These are phyloP conservation scores for Rosalia funebris DNA, from an alignment of 2,888 invertebrate species.

Conservation along the genomic window DNA sequence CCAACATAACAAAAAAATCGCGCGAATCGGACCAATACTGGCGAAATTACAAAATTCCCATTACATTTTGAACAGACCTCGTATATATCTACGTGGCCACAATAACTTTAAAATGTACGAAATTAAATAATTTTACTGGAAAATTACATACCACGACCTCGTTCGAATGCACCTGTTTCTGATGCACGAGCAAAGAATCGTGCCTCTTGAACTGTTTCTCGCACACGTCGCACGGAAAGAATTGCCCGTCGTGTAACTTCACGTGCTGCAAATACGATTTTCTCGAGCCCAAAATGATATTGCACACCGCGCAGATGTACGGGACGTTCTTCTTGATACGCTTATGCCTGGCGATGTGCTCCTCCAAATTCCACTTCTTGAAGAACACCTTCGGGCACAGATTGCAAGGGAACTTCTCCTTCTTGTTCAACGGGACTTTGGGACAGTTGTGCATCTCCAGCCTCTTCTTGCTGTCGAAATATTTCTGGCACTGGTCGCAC, in stretches of 20 bases:
- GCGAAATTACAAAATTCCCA: no score
- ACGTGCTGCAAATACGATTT: constrained; percentile 57
- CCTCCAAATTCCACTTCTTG: constrained; percentile 47
- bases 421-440: constrained; percentile 39
- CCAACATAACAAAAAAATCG: no score
- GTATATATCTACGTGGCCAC: no score
- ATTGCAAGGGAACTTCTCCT: constrained; percentile 49
- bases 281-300: constrained; percentile 29
- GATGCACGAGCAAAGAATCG: constrained; percentile 56
- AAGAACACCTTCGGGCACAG: constrained; percentile 53
- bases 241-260: constrained; percentile 54
- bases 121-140: no score
- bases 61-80: no score
- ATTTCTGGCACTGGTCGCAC: constrained; percentile 51
- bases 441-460: constrained; percentile 52
- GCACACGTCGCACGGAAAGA: constrained; percentile 49
- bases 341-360: constrained; percentile 51
- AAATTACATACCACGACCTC: constrained; percentile 34
- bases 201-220: constrained; percentile 43
- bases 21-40: no score
- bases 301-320: constrained; percentile 36
- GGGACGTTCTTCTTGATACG: constrained; percentile 14
- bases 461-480: constrained; percentile 49
- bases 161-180: constrained; percentile 54
- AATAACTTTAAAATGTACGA: no score